These are phyloP conservation scores for Pristionchus entomophagus DNA, from an alignment of 2,888 invertebrate species.

Conservation along the genomic window DNA sequence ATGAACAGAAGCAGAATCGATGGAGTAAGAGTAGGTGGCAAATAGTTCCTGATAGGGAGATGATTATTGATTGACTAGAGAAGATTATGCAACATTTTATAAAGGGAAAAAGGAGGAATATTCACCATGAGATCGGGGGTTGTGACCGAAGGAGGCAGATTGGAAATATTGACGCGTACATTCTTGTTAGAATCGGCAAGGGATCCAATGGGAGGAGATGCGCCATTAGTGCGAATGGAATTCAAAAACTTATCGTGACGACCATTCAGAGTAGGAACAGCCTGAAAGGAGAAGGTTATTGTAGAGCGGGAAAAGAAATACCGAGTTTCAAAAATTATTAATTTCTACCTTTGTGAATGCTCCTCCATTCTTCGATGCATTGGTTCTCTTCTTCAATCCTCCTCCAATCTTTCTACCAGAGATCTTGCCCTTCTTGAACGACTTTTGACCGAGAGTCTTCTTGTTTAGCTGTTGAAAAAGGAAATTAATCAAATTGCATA, in stretches of 20 bases:
- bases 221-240: neutral
- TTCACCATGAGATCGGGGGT: conserved; percentile 27
- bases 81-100: no score
- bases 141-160: neutral
- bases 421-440: neutral
- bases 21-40: conserved; percentile 54
- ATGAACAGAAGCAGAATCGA: no score
- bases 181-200: conserved; percentile 21
- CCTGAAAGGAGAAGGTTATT: neutral
- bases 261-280: neutral
- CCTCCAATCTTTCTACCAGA: neutral
- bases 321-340: neutral
- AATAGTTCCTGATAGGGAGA: conserved; percentile 60
- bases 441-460: neutral
- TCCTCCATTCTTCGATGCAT: neutral
- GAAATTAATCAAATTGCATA: neutral
- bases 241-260: conserved; percentile 23
- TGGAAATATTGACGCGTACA: conserved; percentile 42
- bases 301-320: neutral
- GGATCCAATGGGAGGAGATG: neutral
- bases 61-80: no score
- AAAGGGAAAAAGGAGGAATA: no score
- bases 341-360: neutral
- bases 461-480: neutral
- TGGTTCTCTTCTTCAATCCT: neutral